These are phyloP conservation scores for Carassius gibelio DNA, from an alignment of 2,113 vertebrate species.

Conservation along the genomic window DNA sequence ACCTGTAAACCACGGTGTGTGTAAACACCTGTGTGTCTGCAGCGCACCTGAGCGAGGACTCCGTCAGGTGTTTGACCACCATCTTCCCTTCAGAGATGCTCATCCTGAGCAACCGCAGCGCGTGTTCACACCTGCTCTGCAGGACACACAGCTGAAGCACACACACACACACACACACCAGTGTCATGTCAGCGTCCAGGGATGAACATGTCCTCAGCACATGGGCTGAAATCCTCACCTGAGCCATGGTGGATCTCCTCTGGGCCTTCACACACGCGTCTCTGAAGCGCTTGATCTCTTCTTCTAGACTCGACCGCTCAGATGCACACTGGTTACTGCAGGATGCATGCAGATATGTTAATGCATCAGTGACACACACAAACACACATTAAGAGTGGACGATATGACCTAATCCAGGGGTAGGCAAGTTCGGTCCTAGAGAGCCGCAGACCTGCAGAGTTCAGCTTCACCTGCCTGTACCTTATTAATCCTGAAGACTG, in stretches of 20 bases:
- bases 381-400: too few relatives aligned
- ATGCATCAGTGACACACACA: neutral
- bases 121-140: conserved; percentile 60
- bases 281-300: conserved; percentile 74
- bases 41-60: conserved; percentile 60
- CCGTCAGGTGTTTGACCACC: conserved; percentile 65
- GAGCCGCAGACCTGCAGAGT: too few relatives aligned
- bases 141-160: conserved; percentile 59
- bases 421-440: too few relatives aligned
- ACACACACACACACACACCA: neutral
- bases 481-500: too few relatives aligned
- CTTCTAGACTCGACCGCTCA: conserved; percentile 84
- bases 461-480: too few relatives aligned
- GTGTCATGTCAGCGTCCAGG: neutral
- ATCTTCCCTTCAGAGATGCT: conserved; percentile 57
- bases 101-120: conserved; percentile 56
- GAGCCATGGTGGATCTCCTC: conserved; percentile 78
- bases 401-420: too few relatives aligned
- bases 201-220: neutral
- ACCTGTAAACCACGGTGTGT: too few relatives aligned
- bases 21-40: neutral
- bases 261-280: conserved; percentile 60
- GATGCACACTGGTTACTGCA: conserved; percentile 78
- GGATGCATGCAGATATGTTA: too few relatives aligned
- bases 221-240: conserved; percentile 70